phyloP scores from a whole-genome alignment of 2,888 invertebrate species.

The Muschampia plurimacula region DNA sequence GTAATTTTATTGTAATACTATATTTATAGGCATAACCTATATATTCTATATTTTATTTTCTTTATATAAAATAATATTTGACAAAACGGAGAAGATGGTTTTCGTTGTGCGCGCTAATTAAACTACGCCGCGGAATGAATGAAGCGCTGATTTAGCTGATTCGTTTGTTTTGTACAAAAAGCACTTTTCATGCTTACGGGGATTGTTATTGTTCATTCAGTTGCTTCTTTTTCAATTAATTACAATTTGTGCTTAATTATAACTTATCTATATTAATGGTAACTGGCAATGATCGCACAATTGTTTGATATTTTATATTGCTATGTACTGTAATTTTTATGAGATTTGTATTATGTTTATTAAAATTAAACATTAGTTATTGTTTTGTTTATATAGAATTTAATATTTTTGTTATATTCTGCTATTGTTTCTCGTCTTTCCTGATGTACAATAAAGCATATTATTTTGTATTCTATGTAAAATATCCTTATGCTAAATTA shows the following conservation, averaged over 20 bases:
- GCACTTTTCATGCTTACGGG: not conserved
- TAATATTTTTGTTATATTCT: too few species aligned
- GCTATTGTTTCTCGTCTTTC: too few species aligned
- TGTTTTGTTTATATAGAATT: not conserved
- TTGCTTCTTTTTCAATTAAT: not conserved
- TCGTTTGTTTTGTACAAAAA: slow-evolving; percentile 20
- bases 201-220: slow-evolving; percentile 10
- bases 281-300: too few species aligned
- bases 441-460: too few species aligned
- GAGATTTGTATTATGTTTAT: not conserved
- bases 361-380: not conserved
- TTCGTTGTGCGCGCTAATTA: slow-evolving; percentile 14
- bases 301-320: too few species aligned
- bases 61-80: not conserved
- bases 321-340: too few species aligned
- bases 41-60: too few species aligned
- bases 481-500: too few species aligned
- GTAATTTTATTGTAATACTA: too few species aligned
- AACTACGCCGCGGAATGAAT: slow-evolving; percentile 10
- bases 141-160: slow-evolving; percentile 20
- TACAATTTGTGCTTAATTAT: not conserved
- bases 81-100: not conserved
- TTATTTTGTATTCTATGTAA: too few species aligned
- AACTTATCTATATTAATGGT: not conserved
- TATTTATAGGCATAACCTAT: too few species aligned